Evolutionary conservation across 2,113 vertebrate species (phyloP), one percentile per base, ranked within the genome.

Genomic region (Saccopteryx bilineata): DNA sequence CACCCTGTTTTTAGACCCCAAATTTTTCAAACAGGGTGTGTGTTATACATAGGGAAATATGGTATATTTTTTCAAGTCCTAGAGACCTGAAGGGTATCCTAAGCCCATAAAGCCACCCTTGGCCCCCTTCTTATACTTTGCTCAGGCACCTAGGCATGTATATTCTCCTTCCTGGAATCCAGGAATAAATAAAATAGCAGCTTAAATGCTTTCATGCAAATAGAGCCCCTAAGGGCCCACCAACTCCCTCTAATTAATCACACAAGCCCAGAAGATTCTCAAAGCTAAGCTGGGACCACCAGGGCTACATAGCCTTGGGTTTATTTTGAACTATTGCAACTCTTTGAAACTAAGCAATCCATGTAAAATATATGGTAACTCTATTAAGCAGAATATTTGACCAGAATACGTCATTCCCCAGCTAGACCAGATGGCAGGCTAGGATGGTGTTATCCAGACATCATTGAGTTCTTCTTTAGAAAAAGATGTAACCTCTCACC

Each of bases 311-410:
- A 94, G 90, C 75, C 83, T 93, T 96, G 31, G 50, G 75, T 89
- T 96, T 94, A 96, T 96, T 96, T 97, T 97, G 83, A 96, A 94
- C 79, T 93, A 76, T 80, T 95, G 75, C 92, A 97, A 66, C 75
- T 76, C 90, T 96, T 96, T 97, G 93, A 96, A 97, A 95, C 84
- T 79, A 76, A 50, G 26, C 46, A 39, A 91, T 89, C 78, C 78
- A 86, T 88, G 46, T 88, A 94, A 97, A 93, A 95, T 96, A 95
- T 89, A 91, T 91, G 83, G 89, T 95, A 91, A 94, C 83, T 96
- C 87, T 96, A 66, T 95, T 94, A 96, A 95, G 71, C 71, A 90
- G 75, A 95, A 80, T 94, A 92, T 96, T 90, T 95, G 68, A 95
- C 82, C 93, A 95, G 89, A 97, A 93, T 97, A 86, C 61, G 28